Base-by-base conservation (phyloP, 1,140 invertebrate species). In the Helicoverpa armigera region DNA sequence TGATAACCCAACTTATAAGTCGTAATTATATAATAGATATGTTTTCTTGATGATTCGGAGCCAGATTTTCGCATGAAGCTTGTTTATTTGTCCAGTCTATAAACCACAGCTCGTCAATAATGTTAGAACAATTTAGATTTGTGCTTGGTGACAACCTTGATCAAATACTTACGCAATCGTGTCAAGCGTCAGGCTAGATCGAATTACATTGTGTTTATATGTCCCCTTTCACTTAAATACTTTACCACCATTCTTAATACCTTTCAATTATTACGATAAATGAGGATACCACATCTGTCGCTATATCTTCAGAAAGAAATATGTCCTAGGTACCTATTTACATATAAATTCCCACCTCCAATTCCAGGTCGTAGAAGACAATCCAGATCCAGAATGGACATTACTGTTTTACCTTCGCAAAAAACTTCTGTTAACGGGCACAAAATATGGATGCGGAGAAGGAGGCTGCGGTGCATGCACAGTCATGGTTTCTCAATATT, bases 401-500 rank as follows among this genome's bases (percentile, higher is more conserved):
- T 92, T 99, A 23, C 93, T 99, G 0, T 97, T 96, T 89, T 99
- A 98, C 92, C 94, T 99, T 35, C 96, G 98, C 53, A 97, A 96
- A 80, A 98, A 98, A 92, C 92, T 99, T 23, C 92, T 96, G 14
- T 94, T 99, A 78, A 97, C 96, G 83, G 98, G 98, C 9, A 98
- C 98, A 1, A 99, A 99, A 95, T 95, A 98, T 79, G 98, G 98
- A 29, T 99, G 98, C 90, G 98, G 97, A 9, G 98, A 99, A 96
- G 98, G 98, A 56, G 98, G 98, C 4, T 99, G 98, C 90, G 98
- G 98, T 3, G 98, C 98, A 2, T 99, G 98, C 85, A 99, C 98
- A 0, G 98, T 99, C 0, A 98, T 99, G 98, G 94, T 99, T 0
- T 98, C 98, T 0, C 97, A 96, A 85, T 96, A 96, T 69, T 95